These are phyloP conservation scores for Prunella fulvescens DNA, from an alignment of 2,113 vertebrate genomes.

Conservation along the genomic window DNA sequence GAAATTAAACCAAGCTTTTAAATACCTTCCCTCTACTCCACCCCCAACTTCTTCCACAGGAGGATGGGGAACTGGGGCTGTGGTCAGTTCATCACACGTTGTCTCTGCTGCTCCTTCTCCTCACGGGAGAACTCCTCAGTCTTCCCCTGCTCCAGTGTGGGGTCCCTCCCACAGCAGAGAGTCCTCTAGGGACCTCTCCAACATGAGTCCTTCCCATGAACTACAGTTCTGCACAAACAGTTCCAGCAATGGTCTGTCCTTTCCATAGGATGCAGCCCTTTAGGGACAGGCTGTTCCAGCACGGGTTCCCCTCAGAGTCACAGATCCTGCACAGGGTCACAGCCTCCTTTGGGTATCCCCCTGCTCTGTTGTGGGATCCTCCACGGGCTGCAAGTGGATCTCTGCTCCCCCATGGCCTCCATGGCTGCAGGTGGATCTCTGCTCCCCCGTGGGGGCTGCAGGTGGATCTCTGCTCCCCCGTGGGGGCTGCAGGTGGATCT, in stretches of 20 bases:
- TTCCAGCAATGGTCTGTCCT: not conserved
- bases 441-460: not conserved
- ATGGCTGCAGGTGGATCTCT: not conserved
- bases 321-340: not conserved
- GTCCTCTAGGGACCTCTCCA: not conserved
- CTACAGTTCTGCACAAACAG: not conserved
- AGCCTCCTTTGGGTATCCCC: not conserved
- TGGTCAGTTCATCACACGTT: rapidly evolving
- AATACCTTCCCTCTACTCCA: not conserved
- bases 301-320: not conserved
- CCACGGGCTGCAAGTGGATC: not conserved
- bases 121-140: not conserved
- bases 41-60: not conserved
- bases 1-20: not conserved
- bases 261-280: not conserved
- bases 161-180: not conserved
- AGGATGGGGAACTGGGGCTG: not conserved
- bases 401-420: not conserved
- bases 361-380: not conserved
- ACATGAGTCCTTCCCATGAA: not conserved
- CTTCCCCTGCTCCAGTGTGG: not conserved
- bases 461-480: too few species aligned
- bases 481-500: too few species aligned
- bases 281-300: not conserved
- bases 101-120: not conserved